Evolutionary conservation across 2,888 invertebrate genomes (phyloP).

Genomic region (Saturnia japonica): DNA sequence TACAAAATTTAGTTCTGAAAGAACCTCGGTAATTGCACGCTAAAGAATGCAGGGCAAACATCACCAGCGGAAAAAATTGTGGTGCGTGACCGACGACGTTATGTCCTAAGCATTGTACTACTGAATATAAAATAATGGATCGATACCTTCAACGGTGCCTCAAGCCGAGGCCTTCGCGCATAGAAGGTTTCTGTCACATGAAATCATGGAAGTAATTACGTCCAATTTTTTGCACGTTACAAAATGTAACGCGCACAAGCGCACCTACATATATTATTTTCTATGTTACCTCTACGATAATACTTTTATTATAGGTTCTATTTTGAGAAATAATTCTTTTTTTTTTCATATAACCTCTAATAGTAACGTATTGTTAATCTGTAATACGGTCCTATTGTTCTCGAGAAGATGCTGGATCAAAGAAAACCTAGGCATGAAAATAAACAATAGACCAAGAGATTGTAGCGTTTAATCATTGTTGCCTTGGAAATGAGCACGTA

Average conservation of each 20-base stretch:
- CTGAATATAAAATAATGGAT: conserved; percentile 52
- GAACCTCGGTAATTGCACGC: background rate
- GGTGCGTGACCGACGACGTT: conserved; percentile 60
- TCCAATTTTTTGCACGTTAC: conserved; percentile 17
- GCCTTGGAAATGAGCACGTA: conserved; percentile 16
- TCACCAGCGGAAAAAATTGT: conserved; percentile 54
- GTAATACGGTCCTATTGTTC: conserved; percentile 31
- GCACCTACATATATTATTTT: conserved; percentile 18
- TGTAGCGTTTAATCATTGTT: conserved; percentile 12
- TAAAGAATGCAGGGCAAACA: conserved; percentile 46
- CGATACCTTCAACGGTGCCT: conserved; percentile 32
- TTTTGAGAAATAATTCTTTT: background rate
- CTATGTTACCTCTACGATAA: conserved; percentile 22
- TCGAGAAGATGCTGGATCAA: conserved; percentile 31
- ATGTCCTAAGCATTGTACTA: conserved; percentile 46
- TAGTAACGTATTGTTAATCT: conserved; percentile 34
- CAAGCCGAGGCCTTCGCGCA: conserved; percentile 23
- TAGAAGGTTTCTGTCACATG: conserved; percentile 22
- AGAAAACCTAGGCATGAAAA: conserved; percentile 26
- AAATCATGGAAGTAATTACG: conserved; percentile 20
- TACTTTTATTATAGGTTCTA: background rate
- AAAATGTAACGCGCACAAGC: background rate
- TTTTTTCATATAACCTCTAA: conserved; percentile 19
- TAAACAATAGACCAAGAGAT: conserved; percentile 33
- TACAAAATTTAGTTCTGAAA: conserved; percentile 1